phyloP scores from a whole-genome alignment of 2,888 invertebrate genomes.

The Plebejus anna region DNA sequence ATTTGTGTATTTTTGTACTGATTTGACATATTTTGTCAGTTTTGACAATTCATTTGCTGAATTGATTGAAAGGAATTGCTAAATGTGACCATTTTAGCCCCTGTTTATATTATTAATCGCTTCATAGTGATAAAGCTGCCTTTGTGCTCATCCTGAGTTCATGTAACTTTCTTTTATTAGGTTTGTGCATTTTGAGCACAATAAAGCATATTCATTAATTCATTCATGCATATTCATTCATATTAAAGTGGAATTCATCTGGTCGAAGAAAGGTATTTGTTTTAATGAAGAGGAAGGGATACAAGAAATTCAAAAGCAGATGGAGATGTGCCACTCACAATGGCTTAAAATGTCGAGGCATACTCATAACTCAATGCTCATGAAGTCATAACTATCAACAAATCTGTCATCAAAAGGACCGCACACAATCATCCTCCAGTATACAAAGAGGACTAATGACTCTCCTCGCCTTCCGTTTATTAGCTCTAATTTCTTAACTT shows the following conservation, averaged over 20 bases:
- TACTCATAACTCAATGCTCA: conserved; percentile 19
- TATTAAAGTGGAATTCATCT: conserved; percentile 38
- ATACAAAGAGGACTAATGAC: not conserved
- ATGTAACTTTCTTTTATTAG: too few relatives aligned
- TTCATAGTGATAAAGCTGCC: too few relatives aligned
- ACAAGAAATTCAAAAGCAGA: conserved; percentile 39
- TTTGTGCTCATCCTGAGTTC: too few relatives aligned
- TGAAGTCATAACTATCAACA: conserved; percentile 30
- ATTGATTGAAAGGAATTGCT: too few relatives aligned
- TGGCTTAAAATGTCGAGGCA: conserved; percentile 36
- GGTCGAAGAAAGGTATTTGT: conserved; percentile 41
- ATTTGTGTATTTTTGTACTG: too few relatives aligned
- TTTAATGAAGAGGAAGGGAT: conserved; percentile 42
- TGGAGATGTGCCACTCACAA: conserved; percentile 56
- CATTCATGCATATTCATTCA: too few relatives aligned
- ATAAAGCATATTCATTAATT: too few relatives aligned
- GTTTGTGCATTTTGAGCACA: too few relatives aligned
- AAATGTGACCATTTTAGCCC: too few relatives aligned
- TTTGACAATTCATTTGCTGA: too few relatives aligned
- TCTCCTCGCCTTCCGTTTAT: not conserved
- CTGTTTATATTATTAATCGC: too few relatives aligned
- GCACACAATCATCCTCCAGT: conserved; percentile 35
- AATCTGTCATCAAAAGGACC: conserved; percentile 34
- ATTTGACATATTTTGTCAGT: too few relatives aligned
- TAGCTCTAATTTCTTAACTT: not conserved